Evolutionary conservation across 2,113 vertebrate genomes (phyloP).

Genomic region (Bucco capensis): DNA sequence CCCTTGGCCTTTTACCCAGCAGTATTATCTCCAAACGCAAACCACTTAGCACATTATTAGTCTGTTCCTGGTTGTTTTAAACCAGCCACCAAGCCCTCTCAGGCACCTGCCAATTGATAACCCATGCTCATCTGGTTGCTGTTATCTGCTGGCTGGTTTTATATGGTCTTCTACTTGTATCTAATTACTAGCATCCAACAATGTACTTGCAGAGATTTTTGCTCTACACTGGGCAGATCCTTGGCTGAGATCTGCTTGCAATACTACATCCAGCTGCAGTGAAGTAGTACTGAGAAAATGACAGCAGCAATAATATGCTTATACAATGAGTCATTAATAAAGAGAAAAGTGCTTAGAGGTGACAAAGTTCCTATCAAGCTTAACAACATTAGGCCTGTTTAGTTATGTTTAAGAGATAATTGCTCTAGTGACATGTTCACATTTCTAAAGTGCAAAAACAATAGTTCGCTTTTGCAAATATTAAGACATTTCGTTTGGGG

Average conservation of each 20-base stretch:
- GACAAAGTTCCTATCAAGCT: not conserved
- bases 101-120: not conserved
- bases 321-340: slow-evolving; percentile 1
- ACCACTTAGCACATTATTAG: not conserved
- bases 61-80: not conserved
- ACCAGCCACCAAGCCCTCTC: not conserved
- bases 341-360: not conserved
- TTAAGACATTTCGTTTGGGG: slow-evolving; percentile 4
- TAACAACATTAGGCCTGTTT: slow-evolving; percentile 1
- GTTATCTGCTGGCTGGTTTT: not conserved
- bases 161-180: not conserved
- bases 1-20: not conserved
- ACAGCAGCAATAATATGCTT: not conserved
- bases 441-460: slow-evolving; percentile 28
- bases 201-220: not conserved
- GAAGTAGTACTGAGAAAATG: not conserved
- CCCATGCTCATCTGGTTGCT: not conserved
- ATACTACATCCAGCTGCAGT: not conserved
- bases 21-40: not conserved
- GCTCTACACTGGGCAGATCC: rapidly evolving
- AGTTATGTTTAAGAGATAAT: slow-evolving; percentile 37
- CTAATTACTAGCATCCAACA: not conserved
- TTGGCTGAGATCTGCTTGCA: not conserved
- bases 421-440: not conserved
- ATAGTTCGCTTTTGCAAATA: not conserved